Evolutionary conservation across 2,113 vertebrate genomes (phyloP), one percentile per base, ranked within the genome.

Genomic region (Tangachromis dhanisi): DNA sequence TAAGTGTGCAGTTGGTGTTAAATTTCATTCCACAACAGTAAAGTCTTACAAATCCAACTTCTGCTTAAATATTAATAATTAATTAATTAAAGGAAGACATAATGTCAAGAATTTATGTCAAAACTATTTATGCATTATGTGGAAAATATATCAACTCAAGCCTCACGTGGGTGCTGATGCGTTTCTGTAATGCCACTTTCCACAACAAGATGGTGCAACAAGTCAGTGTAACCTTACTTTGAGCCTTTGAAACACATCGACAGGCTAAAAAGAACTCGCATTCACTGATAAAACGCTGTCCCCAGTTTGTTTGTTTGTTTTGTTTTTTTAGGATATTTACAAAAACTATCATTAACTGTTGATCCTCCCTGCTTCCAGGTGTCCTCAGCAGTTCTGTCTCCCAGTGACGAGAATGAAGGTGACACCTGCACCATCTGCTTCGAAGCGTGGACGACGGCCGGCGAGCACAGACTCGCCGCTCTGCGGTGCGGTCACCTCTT

Each of bases 401-500:
- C 1, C 5, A 17, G 53, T 0, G 91, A 94, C 4, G 94, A 31
- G 8, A 96, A 97, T 2, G 98, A 98, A 49, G 98, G 97, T 1
- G 98, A 99, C 55, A 97, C 92, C 61, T 99, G 99, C 80, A 92
- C 97, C 5, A 98, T 99, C 93, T 99, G 99, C 93, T 98, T 99
- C 9, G 99, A 99, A 90, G 95, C 96, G 3, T 99, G 98, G 98
- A 99, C 98, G 31, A 97, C 97, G 0, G 97, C 97, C 4, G 99
- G 99, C 7, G 96, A 97, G 1, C 99, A 99, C 93, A 96, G 98
- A 0, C 97, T 98, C 16, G 97, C 97, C 0, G 96, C 99, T 0
- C 91, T 99, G 93, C 98, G 97, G 3, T 99, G 99, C 10, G 99
- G 99, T 0, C 99, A 99, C 88, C 97, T 99, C 0, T 99, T 99